Evolutionary conservation across 2,888 invertebrate species (phyloP).

Genomic region (Camptogramma bilineatum): DNA sequence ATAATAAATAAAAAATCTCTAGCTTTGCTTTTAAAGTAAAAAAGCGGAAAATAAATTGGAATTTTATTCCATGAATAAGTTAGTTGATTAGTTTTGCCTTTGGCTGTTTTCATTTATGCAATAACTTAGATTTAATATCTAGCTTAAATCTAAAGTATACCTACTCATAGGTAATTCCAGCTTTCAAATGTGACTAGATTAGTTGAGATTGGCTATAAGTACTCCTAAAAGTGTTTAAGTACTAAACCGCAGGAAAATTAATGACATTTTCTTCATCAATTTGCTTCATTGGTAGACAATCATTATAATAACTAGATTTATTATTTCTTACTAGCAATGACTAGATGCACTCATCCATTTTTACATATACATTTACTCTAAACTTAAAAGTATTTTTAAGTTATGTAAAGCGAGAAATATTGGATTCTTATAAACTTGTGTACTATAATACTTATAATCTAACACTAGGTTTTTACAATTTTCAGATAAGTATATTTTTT

Average conservation of each 20-base stretch:
- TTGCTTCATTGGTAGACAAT: not conserved
- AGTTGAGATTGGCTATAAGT: slow-evolving; percentile 15
- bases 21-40: not conserved
- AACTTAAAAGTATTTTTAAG: slow-evolving; percentile 31
- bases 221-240: not conserved
- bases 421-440: slow-evolving; percentile 65
- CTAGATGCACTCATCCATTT: slow-evolving; percentile 72
- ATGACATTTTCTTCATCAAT: not conserved
- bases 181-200: slow-evolving; percentile 1
- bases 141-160: not conserved
- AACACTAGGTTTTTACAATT: slow-evolving; percentile 2
- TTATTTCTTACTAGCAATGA: slow-evolving; percentile 59
- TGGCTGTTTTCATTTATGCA: slow-evolving; percentile 22
- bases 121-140: slow-evolving; percentile 14
- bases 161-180: not conserved
- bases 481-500: not conserved
- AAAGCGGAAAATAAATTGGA: slow-evolving; percentile 27
- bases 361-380: slow-evolving; percentile 27
- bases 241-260: not conserved
- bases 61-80: slow-evolving; percentile 37
- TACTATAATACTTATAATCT: slow-evolving; percentile 37
- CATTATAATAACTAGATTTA: slow-evolving; percentile 48
- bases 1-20: not conserved
- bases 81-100: slow-evolving; percentile 18
- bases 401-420: slow-evolving; percentile 63